These are phyloP conservation scores for Cephalopachus bancanus DNA, from an alignment of 2,797 vertebrate species.

Conservation along the genomic window DNA sequence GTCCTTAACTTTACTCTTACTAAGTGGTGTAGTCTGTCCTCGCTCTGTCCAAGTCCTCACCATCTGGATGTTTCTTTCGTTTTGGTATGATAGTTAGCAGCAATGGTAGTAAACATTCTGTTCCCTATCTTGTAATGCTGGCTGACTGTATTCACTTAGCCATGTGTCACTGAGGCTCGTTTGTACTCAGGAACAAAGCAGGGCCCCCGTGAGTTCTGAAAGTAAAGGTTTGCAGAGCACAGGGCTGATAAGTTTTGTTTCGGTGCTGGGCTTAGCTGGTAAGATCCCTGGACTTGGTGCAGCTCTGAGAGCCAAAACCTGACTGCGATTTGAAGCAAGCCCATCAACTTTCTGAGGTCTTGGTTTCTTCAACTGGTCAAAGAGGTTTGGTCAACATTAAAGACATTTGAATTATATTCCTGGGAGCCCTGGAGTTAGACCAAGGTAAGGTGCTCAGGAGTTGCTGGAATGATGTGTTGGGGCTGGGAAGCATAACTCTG, in stretches of 20 bases:
- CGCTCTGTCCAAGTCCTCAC: neutral
- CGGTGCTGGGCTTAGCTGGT: neutral
- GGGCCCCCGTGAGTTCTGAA: neutral
- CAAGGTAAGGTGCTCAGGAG: neutral
- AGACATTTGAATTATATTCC: neutral
- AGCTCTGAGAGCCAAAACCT: neutral
- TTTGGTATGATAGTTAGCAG: conserved; percentile 8
- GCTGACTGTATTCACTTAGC: conserved; percentile 3
- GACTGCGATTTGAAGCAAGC: neutral
- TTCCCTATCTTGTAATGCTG: neutral
- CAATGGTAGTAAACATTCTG: conserved; percentile 34
- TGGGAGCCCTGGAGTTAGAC: neutral
- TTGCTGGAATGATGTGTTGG: neutral
- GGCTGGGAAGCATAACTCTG: neutral
- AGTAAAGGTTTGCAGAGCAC: neutral
- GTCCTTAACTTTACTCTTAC: neutral
- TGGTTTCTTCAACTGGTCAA: neutral
- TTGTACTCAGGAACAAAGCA: conserved; percentile 11
- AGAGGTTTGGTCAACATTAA: neutral
- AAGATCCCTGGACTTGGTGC: neutral
- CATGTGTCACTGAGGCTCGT: neutral
- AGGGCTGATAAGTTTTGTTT: neutral
- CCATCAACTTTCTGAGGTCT: neutral
- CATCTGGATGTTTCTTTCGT: neutral
- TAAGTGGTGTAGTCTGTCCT: neutral